phyloP scores from a whole-genome alignment of 2,888 invertebrate genomes.

The Heliconius sara region DNA sequence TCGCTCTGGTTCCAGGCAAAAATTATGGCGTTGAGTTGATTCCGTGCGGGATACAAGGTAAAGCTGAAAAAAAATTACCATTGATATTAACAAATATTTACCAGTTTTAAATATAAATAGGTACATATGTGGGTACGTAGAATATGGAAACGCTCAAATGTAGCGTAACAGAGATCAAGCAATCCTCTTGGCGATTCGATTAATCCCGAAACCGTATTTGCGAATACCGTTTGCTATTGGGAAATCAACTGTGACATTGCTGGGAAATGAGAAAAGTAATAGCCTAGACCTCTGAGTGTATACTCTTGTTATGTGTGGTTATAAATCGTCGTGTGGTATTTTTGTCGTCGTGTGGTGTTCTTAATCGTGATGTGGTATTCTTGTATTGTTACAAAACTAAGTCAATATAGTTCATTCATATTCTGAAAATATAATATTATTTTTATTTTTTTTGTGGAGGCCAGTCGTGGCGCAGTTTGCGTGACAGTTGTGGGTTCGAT shows the following conservation, averaged over 20 bases:
- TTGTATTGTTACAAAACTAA: too few species aligned
- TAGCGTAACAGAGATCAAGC: conserved; percentile 12
- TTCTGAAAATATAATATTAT: too few species aligned
- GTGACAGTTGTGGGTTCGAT: too few species aligned
- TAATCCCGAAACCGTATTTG: conserved; percentile 28
- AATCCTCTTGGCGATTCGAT: conserved; percentile 24
- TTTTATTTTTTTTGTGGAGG: too few species aligned
- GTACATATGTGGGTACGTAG: background rate
- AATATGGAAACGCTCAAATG: conserved; percentile 1
- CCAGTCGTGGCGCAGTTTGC: too few species aligned
- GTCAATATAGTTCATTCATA: too few species aligned
- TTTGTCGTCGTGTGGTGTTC: too few species aligned
- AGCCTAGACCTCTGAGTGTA: conserved; percentile 9
- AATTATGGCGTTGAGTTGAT: too few species aligned
- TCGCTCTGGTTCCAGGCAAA: too few species aligned
- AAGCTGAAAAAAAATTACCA: too few species aligned
- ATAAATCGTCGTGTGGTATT: background rate
- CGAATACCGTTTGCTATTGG: conserved; percentile 32
- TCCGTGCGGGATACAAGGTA: too few species aligned
- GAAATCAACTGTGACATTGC: conserved; percentile 34
- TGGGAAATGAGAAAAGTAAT: conserved; percentile 29
- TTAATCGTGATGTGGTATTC: too few species aligned
- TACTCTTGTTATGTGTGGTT: background rate
- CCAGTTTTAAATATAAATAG: background rate
- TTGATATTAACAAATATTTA: background rate